Percentiles rank a stretch among this genome's conserved stretches.
Evolutionary conservation across 1,140 invertebrate species (phyloP).

Genomic region (Cherax destructor): DNA sequence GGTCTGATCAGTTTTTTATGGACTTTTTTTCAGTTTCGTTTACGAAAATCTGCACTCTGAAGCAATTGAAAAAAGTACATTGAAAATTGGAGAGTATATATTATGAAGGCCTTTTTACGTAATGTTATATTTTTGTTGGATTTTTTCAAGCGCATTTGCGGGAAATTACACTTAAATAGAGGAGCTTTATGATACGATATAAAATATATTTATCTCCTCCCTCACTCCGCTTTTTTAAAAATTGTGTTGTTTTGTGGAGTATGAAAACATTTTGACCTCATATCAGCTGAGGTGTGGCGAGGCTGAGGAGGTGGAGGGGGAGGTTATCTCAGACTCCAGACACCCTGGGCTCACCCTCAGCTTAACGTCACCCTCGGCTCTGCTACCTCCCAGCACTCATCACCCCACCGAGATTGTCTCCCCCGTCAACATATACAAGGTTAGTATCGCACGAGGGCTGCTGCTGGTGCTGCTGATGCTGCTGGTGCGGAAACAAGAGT

Average conservation of each 20-base stretch:
- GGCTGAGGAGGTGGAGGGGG: neutral
- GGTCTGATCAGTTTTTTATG: too few species aligned
- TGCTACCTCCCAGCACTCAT: conserved; percentile 37
- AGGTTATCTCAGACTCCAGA: conserved; percentile 24
- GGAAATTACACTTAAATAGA: too few species aligned
- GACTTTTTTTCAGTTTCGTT: too few species aligned
- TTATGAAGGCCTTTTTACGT: too few species aligned
- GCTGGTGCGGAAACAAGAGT: too few species aligned
- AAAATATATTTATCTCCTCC: neutral
- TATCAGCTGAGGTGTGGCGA: conserved; percentile 56
- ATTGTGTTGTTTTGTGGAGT: conserved; percentile 38
- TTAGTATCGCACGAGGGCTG: conserved; percentile 35
- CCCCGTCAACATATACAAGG: conserved; percentile 66
- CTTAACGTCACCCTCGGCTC: conserved; percentile 50
- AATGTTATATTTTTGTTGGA: too few species aligned
- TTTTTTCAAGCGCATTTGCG: too few species aligned
- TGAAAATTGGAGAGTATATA: too few species aligned
- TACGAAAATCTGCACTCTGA: too few species aligned
- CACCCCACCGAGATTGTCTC: conserved; percentile 56
- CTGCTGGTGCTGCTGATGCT: too few species aligned
- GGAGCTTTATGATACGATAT: too few species aligned
- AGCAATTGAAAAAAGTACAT: too few species aligned
- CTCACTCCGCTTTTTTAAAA: neutral
- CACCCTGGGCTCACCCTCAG: conserved; percentile 43
- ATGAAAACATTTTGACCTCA: conserved; percentile 32